phyloP scores from a whole-genome alignment of 2,113 vertebrate species.

The Halcyon malimbica region DNA sequence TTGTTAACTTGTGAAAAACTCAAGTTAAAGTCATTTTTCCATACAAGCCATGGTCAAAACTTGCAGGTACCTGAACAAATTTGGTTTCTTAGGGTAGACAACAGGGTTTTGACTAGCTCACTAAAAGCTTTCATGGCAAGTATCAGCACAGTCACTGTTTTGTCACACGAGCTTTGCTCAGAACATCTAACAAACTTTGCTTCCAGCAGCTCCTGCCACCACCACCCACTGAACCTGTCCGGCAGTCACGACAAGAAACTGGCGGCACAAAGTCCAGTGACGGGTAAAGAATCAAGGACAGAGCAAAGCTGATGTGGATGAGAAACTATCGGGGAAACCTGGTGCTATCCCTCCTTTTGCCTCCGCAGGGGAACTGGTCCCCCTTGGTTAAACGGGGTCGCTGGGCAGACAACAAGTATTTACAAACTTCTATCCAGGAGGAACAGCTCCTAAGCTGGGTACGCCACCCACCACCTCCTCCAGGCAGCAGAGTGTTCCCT shows the following conservation, averaged over 20 bases:
- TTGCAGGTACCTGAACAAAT: not conserved
- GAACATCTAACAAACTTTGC: not conserved
- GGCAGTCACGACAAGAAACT: not conserved
- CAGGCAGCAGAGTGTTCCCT: not conserved
- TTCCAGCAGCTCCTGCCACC: not conserved
- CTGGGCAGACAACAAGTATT: not conserved
- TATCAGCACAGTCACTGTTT: not conserved
- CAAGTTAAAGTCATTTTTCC: not conserved
- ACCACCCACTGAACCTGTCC: not conserved
- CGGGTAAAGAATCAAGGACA: not conserved
- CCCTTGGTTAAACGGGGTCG: fast-evolving
- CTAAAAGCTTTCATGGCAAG: not conserved
- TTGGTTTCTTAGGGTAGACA: not conserved
- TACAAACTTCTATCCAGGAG: not conserved
- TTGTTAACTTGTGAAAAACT: not conserved
- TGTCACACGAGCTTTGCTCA: not conserved
- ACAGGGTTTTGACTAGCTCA: not conserved
- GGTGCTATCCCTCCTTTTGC: not conserved
- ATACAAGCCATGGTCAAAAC: not conserved
- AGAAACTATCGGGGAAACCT: not conserved
- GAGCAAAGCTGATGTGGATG: not conserved
- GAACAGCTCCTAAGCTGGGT: not conserved
- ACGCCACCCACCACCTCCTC: not conserved
- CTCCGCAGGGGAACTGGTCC: fast-evolving
- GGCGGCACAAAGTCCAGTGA: not conserved